Conservation (phyloP, 37 sponge, comb jelly and placozoan genomes). For the Bolinopsis microptera region DNA sequence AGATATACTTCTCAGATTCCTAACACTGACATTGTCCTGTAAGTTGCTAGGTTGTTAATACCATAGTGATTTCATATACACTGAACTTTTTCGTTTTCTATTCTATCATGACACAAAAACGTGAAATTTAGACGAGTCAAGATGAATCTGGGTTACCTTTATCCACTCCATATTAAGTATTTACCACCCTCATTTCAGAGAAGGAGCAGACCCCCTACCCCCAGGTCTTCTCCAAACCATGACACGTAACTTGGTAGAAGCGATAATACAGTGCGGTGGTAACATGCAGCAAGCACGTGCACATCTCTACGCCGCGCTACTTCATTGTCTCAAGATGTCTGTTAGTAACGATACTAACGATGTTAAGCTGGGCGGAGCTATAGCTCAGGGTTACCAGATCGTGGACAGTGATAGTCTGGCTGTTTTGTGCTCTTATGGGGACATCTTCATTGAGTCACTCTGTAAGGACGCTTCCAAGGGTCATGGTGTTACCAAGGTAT, state of each 20-base stretch:
- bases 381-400: constrained; percentile 55
- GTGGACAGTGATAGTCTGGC: constrained; percentile 63
- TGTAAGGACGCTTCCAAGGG: constrained; percentile 64
- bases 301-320: constrained; percentile 65
- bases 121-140: too few relatives aligned
- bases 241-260: constrained; percentile 56
- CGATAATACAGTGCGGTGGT: constrained; percentile 54
- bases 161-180: too few relatives aligned
- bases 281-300: constrained; percentile 65
- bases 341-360: constrained; percentile 31
- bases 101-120: too few relatives aligned
- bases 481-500: constrained; percentile 63
- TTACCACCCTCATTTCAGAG: too few relatives aligned
- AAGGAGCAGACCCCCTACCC: constrained; percentile 60
- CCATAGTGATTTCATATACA: too few relatives aligned
- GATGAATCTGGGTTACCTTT: too few relatives aligned
- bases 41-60: too few relatives aligned
- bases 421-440: constrained; percentile 52
- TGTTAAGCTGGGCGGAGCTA: constrained; percentile 12
- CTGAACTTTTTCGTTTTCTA: too few relatives aligned
- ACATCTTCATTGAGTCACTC: constrained; percentile 65
- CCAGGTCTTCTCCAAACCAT: constrained; percentile 65
- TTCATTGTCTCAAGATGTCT: constrained; percentile 66
- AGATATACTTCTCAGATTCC: constrained; percentile 62
- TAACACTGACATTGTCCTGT: constrained; percentile 52